phyloP scores from a whole-genome alignment of 2,113 vertebrate species.

The Sorex fumeus region DNA sequence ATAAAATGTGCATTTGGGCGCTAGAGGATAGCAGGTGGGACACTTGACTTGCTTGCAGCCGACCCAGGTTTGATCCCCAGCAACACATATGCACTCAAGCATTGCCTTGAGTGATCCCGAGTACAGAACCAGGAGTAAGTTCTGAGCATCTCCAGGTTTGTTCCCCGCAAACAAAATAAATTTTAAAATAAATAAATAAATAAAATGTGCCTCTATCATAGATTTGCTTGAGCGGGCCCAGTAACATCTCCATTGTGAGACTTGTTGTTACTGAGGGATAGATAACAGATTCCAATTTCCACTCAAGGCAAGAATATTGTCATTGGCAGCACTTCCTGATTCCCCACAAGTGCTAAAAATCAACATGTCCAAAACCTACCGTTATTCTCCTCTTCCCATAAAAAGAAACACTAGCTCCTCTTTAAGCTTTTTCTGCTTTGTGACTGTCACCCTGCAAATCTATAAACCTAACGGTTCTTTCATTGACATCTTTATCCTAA shows the following conservation, averaged over 20 bases:
- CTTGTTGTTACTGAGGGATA: too few species aligned
- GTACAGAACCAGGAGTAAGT: too few species aligned
- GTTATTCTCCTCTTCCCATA: neutral
- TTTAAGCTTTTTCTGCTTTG: slow-evolving; percentile 39
- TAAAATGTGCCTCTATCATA: neutral
- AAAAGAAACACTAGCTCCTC: neutral
- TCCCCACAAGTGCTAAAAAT: slow-evolving; percentile 31
- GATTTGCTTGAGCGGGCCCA: too few species aligned
- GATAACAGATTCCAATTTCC: slow-evolving; percentile 37
- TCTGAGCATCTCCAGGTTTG: too few species aligned
- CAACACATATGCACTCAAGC: too few species aligned
- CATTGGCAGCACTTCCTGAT: slow-evolving; percentile 13
- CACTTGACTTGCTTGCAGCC: too few species aligned
- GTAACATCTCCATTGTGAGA: too few species aligned
- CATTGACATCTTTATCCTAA: slow-evolving; percentile 39
- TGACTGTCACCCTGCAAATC: slow-evolving; percentile 11
- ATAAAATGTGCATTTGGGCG: too few species aligned
- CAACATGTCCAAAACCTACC: slow-evolving; percentile 20
- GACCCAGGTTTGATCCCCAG: too few species aligned
- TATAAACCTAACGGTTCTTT: slow-evolving; percentile 28
- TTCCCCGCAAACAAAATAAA: neutral
- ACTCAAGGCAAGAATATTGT: slow-evolving; percentile 12
- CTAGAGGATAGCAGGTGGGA: too few species aligned
- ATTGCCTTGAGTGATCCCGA: too few species aligned
- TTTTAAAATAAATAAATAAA: too few species aligned